Base-by-base conservation (phyloP, 2,797 vertebrate genomes). In the Acrossocheilus wenchowensis region DNA sequence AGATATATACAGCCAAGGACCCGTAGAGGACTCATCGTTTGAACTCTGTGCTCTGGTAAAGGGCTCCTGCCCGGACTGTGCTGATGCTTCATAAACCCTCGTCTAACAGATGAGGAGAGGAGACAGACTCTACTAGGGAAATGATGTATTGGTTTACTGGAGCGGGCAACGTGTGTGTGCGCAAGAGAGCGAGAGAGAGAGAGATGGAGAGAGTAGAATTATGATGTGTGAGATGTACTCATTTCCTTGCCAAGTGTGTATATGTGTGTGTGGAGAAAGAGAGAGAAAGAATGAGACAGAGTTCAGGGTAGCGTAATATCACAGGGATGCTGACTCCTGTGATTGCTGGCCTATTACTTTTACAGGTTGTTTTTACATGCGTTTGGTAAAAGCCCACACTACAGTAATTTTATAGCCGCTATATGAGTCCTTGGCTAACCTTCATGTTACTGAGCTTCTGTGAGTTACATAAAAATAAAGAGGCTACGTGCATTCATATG, bases 321-420 rank as follows among this genome's bases (percentile, higher is more conserved):
- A 52, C 54, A 52, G 85, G 82, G 81, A 81, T 88, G 88, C 89
- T 88, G 87, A 89, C 85, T 64, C 87, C 84, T 87, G 73, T 90
- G 83, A 87, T 87, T 88, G 88, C 82, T 72, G 87, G 80, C 66
- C 87, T 87, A 90, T 91, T 89, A 82, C 87, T 88, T 90, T 89
- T 86, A 88, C 83, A 88, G 84, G 74, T 78, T 89, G 90, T 88
- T 88, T 88, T 87, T 72, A 81, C 39, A 83, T 84, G 75, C 83
- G 15, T 90, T 85, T 85, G 79, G 83, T 90, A 87, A 88, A 87
- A 82, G 85, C 87, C 85, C 78, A 86, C 82, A 78, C 73, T 68
- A 81, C 87, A 88, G 48, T 86, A 75, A 62, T 79, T 89, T 88
- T 86, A 86, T 80, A 34, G 57, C 68, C 69, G 52, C 43, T 81